Percentiles rank a stretch among this genome's conserved stretches.
These are phyloP conservation scores for Limnephilus lunatus DNA, from an alignment of 2,888 invertebrate genomes.

Conservation along the genomic window DNA sequence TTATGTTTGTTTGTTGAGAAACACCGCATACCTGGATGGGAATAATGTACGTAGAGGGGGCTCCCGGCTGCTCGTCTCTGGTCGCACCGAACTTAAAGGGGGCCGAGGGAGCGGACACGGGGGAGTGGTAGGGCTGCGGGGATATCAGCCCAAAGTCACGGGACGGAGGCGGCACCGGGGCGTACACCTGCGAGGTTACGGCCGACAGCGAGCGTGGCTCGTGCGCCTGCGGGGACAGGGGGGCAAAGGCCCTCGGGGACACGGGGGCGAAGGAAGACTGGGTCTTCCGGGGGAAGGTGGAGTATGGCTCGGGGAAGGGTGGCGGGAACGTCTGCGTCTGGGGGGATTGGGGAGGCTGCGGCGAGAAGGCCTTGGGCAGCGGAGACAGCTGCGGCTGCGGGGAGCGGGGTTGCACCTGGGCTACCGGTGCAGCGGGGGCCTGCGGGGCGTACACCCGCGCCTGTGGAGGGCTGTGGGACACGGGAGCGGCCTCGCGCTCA, in stretches of 20 bases:
- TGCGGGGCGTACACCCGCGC: conserved; percentile 72
- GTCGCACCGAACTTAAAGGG: conserved; percentile 73
- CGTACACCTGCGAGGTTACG: conserved; percentile 50
- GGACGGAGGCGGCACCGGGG: conserved; percentile 47
- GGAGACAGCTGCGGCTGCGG: conserved; percentile 69
- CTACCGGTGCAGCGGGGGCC: conserved; percentile 67
- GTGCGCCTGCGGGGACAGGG: conserved; percentile 61
- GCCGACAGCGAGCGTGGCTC: conserved; percentile 32
- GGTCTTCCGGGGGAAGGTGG: conserved; percentile 49
- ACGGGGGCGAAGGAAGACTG: conserved; percentile 53
- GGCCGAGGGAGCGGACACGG: conserved; percentile 70
- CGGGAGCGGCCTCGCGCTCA: conserved; percentile 70
- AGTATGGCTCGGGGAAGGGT: conserved; percentile 57
- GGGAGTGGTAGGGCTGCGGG: conserved; percentile 56
- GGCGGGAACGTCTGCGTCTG: conserved; percentile 65
- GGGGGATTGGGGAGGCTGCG: conserved; percentile 59
- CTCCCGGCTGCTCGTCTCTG: conserved; percentile 66
- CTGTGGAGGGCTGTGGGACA: conserved; percentile 68
- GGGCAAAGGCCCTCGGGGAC: conserved; percentile 68
- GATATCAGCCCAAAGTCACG: conserved; percentile 41
- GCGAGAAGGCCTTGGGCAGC: conserved; percentile 54
- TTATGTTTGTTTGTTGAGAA: conserved; percentile 56
- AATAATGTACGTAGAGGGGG: conserved; percentile 65
- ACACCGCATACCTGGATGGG: conserved; percentile 65
- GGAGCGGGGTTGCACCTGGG: conserved; percentile 55